Percentiles rank a stretch among this genome's conserved stretches.
These are phyloP conservation scores for Aethes cnicana DNA, from an alignment of 2,888 invertebrate species.

Conservation along the genomic window DNA sequence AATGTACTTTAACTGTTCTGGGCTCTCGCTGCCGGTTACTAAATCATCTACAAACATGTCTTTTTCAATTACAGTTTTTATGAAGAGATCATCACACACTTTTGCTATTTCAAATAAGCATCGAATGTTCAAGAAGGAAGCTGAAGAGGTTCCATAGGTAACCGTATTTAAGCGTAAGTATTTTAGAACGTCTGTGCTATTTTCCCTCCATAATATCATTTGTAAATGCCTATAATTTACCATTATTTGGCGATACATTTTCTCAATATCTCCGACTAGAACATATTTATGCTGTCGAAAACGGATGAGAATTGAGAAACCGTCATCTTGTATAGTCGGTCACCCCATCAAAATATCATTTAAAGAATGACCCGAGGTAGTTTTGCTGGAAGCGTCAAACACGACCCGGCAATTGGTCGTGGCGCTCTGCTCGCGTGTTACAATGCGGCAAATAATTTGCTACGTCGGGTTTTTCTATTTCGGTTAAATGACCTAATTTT, in stretches of 20 bases:
- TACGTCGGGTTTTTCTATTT: background rate
- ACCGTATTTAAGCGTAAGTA: conserved; percentile 4
- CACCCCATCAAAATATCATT: conserved; percentile 29
- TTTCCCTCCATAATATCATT: conserved; percentile 8
- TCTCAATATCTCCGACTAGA: conserved; percentile 23
- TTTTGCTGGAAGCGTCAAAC: background rate
- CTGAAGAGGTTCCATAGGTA: conserved; percentile 10
- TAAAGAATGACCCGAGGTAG: conserved; percentile 17
- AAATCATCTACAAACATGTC: background rate
- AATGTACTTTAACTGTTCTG: background rate
- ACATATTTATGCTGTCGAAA: conserved; percentile 24
- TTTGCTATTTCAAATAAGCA: background rate
- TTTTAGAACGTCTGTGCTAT: background rate
- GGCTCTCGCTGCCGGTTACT: background rate
- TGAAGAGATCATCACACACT: background rate
- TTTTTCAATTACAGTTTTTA: background rate
- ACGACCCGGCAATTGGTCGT: conserved; percentile 4
- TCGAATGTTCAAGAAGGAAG: background rate
- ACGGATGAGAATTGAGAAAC: conserved; percentile 26
- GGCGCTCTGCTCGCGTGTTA: background rate
- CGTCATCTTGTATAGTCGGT: conserved; percentile 26
- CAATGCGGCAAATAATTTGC: background rate
- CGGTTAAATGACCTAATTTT: background rate
- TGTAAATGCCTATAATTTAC: background rate
- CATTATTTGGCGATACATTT: conserved; percentile 17